Conservation (phyloP, 2,888 invertebrate species). For the Nowickia ferox region DNA sequence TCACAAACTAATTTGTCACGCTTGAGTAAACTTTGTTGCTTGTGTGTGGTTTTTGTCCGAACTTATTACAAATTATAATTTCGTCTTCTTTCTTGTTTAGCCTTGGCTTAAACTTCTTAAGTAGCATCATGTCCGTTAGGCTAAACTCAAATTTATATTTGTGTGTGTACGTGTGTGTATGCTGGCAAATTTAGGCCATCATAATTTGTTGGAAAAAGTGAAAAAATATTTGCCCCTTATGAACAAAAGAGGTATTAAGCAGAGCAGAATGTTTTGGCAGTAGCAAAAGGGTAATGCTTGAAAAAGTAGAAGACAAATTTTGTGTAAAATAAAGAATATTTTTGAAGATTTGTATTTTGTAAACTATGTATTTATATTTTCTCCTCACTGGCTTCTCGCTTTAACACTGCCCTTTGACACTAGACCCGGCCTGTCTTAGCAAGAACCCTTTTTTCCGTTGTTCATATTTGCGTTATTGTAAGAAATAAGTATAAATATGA, state of each 20-base stretch:
- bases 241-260: not conserved
- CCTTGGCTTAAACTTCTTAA: slow-evolving; percentile 44
- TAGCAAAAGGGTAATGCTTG: not conserved
- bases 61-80: slow-evolving; percentile 64
- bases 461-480: slow-evolving; percentile 1
- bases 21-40: not conserved
- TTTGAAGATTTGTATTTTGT: not conserved
- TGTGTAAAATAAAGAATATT: not conserved
- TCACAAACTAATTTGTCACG: slow-evolving; percentile 29
- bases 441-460: not conserved
- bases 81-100: slow-evolving; percentile 6
- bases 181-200: slow-evolving; percentile 35
- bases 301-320: not conserved
- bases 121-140: slow-evolving; percentile 47
- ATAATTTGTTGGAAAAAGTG: slow-evolving; percentile 35
- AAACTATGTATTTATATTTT: not conserved
- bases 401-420: not conserved
- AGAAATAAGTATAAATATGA: slow-evolving; percentile 29
- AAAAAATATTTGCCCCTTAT: not conserved
- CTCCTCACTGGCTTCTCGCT: not conserved
- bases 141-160: slow-evolving; percentile 52
- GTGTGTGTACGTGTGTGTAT: too few relatives aligned
- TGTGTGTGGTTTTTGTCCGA: not conserved
- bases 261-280: too few relatives aligned
- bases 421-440: not conserved